Percentiles rank a stretch among this genome's conserved stretches.
These are phyloP conservation scores for Harpegnathos saltator DNA, from an alignment of 1,140 invertebrate species.

Conservation along the genomic window DNA sequence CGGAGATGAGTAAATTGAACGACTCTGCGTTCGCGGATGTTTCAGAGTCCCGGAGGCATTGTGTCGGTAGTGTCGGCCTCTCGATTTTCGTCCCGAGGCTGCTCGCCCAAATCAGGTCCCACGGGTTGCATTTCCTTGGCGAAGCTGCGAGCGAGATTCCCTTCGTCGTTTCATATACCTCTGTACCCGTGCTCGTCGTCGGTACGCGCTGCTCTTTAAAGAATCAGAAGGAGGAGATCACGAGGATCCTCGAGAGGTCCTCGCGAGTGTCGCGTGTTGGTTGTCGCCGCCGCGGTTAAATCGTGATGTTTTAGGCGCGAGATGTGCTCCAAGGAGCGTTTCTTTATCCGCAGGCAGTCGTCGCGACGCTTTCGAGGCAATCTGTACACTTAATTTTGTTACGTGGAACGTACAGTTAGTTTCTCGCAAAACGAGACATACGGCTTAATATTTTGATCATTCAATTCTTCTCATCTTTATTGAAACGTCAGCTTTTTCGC, in stretches of 20 bases:
- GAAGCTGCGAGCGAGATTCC: conserved; percentile 27
- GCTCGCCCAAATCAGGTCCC: background rate
- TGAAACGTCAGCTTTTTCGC: too few relatives aligned
- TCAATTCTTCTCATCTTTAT: too few relatives aligned
- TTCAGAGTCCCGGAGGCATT: conserved; percentile 11
- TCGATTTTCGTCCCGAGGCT: conserved; percentile 6
- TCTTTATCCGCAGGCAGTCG: background rate
- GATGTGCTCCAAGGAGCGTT: too few relatives aligned
- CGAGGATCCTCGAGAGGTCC: background rate
- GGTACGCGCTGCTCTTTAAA: conserved; percentile 42
- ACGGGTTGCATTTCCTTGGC: conserved; percentile 10
- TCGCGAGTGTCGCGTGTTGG: too few relatives aligned
- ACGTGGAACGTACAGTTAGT: too few relatives aligned
- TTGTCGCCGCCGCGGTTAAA: conserved; percentile 20
- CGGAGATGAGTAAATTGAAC: conserved; percentile 26
- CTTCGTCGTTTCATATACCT: background rate
- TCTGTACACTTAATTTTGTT: too few relatives aligned
- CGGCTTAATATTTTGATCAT: too few relatives aligned
- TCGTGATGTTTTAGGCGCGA: conserved; percentile 18
- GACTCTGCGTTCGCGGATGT: conserved; percentile 3
- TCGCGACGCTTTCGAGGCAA: background rate
- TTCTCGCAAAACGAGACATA: too few relatives aligned
- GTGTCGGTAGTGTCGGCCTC: background rate
- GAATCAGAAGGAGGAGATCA: conserved; percentile 21
- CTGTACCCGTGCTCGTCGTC: background rate